phyloP scores from a whole-genome alignment of 2,888 invertebrate species.

The Eubasilissa splendida region DNA sequence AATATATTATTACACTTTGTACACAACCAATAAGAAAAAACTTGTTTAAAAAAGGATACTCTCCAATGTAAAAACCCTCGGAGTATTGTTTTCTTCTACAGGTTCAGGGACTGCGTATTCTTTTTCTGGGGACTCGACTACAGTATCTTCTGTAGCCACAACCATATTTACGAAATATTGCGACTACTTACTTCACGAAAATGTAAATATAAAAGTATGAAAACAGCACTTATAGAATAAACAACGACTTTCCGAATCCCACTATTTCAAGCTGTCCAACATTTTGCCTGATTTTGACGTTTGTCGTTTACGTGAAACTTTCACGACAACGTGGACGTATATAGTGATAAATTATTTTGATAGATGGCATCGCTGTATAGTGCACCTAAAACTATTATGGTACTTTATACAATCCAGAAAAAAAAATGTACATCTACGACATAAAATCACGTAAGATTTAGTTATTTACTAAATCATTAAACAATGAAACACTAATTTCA shows the following conservation, averaged over 20 bases:
- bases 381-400: not conserved
- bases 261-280: slow-evolving; percentile 11
- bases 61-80: slow-evolving; percentile 70
- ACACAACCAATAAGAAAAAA: slow-evolving; percentile 32
- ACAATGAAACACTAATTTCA: too few species aligned
- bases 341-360: not conserved
- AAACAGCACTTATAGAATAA: not conserved
- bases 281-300: slow-evolving; percentile 31
- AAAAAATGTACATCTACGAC: too few species aligned
- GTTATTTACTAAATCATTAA: too few species aligned
- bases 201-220: slow-evolving; percentile 2
- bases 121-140: slow-evolving; percentile 34
- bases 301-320: slow-evolving; percentile 29
- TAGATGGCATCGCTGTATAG: slow-evolving; percentile 24
- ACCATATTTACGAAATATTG: slow-evolving; percentile 14
- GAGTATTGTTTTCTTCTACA: slow-evolving; percentile 61
- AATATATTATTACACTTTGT: not conserved
- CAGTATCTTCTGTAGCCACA: slow-evolving; percentile 27
- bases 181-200: not conserved
- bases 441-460: too few species aligned
- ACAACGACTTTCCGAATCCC: not conserved
- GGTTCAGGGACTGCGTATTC: slow-evolving; percentile 33
- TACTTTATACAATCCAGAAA: too few species aligned
- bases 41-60: slow-evolving; percentile 71
- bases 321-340: slow-evolving; percentile 29